A percentile compares a stretch with the other conserved stretches of the same genome.
Conservation (phyloP, 37 sponge, comb jelly and placozoan species). For the Bolinopsis microptera region DNA sequence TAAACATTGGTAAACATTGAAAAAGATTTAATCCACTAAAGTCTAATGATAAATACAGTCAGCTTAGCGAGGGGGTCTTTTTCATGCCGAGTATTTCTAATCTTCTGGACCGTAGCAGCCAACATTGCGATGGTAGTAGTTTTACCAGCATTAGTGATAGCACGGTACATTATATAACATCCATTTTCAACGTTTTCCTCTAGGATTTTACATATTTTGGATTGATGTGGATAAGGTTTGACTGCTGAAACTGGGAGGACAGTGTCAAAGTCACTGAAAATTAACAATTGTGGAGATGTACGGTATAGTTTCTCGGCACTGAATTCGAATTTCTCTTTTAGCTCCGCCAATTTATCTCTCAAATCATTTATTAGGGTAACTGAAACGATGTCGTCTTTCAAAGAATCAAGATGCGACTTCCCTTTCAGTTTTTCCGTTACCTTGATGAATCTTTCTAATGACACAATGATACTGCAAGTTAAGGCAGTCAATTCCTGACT, state of each 20-base stretch:
- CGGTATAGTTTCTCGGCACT: neutral
- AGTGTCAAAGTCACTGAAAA: slow-evolving; percentile 7
- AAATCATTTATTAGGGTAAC: slow-evolving; percentile 13
- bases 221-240: slow-evolving; percentile 60
- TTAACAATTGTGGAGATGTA: slow-evolving; percentile 8
- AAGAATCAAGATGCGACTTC: slow-evolving; percentile 14
- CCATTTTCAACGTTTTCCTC: slow-evolving; percentile 40
- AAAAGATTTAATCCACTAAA: too few species aligned
- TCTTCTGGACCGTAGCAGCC: slow-evolving; percentile 26
- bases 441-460: slow-evolving; percentile 13
- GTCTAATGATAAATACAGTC: neutral
- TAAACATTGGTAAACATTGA: too few species aligned
- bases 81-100: neutral
- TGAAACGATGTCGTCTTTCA: slow-evolving; percentile 41
- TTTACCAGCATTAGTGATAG: slow-evolving; percentile 64
- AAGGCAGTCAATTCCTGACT: neutral
- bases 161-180: slow-evolving; percentile 47
- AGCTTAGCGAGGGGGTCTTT: slow-evolving; percentile 3
- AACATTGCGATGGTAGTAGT: slow-evolving; percentile 51
- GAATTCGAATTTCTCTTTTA: slow-evolving; percentile 40
- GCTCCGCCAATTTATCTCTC: neutral
- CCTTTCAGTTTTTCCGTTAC: neutral
- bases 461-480: slow-evolving; percentile 49
- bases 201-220: neutral
- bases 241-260: neutral